phyloP scores from a whole-genome alignment of 1,140 invertebrate species.

The Ceratina calcarata region DNA sequence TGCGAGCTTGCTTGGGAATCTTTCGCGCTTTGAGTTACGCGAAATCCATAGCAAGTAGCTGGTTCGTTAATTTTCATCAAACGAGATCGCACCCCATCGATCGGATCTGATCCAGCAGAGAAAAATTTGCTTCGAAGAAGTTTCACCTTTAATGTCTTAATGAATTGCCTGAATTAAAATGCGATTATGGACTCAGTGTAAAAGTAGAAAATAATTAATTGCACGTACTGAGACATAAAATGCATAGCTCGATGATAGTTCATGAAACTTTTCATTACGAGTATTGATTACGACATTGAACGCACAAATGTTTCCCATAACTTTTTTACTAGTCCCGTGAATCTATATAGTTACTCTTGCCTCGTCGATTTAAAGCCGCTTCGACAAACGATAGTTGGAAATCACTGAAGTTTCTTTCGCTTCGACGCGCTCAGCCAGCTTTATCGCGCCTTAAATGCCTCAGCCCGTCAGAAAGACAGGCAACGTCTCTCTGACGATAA shows the following conservation, averaged over 20 bases:
- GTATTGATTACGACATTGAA: no score
- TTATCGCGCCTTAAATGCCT: not conserved
- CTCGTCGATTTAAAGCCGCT: not conserved
- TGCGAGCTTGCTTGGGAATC: no score
- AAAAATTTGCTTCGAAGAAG: no score
- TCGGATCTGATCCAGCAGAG: no score
- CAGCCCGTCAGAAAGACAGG: not conserved
- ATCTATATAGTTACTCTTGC: not conserved
- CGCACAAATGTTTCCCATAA: no score
- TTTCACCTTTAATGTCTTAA: no score
- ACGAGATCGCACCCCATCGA: not conserved
- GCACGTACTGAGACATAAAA: no score
- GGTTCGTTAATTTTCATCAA: conserved; percentile 17
- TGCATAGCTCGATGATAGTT: no score
- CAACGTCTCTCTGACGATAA: not conserved
- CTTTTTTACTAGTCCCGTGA: not conserved
- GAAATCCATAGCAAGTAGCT: conserved; percentile 12
- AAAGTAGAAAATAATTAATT: no score
- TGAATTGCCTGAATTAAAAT: no score
- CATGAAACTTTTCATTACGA: no score
- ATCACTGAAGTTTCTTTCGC: not conserved
- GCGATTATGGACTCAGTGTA: no score
- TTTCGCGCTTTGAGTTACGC: not conserved
- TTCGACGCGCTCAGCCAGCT: not conserved
- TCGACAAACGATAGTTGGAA: not conserved